phyloP scores from a whole-genome alignment of 2,888 invertebrate species.

The Pterostichus niger region DNA sequence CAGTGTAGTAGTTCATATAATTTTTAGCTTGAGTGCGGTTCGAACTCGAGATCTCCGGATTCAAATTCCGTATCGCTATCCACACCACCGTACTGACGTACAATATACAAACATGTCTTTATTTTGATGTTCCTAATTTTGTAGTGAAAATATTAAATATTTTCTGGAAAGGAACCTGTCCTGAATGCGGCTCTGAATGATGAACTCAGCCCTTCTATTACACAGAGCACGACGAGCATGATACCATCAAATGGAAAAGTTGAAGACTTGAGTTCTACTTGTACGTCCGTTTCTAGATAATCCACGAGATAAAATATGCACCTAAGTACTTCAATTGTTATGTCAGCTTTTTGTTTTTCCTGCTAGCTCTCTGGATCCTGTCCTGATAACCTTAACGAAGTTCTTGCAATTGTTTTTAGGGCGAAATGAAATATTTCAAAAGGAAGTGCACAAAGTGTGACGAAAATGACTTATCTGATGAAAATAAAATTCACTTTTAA shows the following conservation, averaged over 20 bases:
- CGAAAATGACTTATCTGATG: conserved; percentile 37
- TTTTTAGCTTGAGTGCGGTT: too few relatives aligned
- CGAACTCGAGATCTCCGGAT: too few relatives aligned
- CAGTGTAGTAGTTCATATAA: too few relatives aligned
- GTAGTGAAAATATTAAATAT: neutral
- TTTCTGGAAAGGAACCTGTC: neutral
- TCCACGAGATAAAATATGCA: conserved; percentile 45
- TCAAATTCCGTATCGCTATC: too few relatives aligned
- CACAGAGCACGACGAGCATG: conserved; percentile 34
- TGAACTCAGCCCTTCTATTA: conserved; percentile 44
- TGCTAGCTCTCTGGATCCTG: conserved; percentile 16
- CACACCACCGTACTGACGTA: too few relatives aligned
- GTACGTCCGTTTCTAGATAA: conserved; percentile 37
- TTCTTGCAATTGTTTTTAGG: conserved; percentile 31
- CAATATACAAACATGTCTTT: too few relatives aligned
- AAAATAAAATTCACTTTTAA: conserved; percentile 31
- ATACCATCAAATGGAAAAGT: conserved; percentile 35
- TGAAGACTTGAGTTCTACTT: conserved; percentile 24
- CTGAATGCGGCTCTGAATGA: neutral
- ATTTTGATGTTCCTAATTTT: too few relatives aligned
- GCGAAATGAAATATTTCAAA: conserved; percentile 28
- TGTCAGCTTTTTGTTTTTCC: conserved; percentile 33
- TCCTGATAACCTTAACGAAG: conserved; percentile 37
- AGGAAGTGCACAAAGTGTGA: conserved; percentile 24
- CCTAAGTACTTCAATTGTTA: conserved; percentile 47